phyloP scores from a whole-genome alignment of 2,797 vertebrate genomes.

The Pangasius sanitwongsei region DNA sequence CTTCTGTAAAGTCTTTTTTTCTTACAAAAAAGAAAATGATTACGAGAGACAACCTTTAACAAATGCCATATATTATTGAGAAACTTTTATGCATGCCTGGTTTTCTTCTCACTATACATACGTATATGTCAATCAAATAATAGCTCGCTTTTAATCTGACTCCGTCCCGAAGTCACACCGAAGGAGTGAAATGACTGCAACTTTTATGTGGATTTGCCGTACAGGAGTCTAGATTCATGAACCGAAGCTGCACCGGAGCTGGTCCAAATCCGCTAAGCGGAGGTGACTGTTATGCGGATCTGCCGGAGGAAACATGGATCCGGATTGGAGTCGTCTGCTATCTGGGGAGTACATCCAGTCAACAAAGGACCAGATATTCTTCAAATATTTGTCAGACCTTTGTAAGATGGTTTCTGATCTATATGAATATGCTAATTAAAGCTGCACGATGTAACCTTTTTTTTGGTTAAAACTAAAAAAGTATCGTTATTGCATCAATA shows the following conservation, averaged over 20 bases:
- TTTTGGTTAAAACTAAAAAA: too few species aligned
- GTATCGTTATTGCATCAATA: too few species aligned
- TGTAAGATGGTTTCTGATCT: background rate
- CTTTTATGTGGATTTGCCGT: too few species aligned
- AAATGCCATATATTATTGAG: conserved; percentile 5
- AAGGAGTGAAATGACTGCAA: too few species aligned
- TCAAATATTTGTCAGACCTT: background rate
- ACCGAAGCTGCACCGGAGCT: too few species aligned
- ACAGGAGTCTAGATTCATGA: too few species aligned
- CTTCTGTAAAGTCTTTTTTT: conserved; percentile 34
- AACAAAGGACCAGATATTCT: background rate
- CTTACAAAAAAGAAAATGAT: conserved; percentile 24
- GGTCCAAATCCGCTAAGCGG: too few species aligned
- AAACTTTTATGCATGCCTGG: background rate
- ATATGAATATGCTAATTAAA: background rate
- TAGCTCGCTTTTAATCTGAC: background rate
- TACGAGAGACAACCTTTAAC: conserved; percentile 27
- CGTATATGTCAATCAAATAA: background rate
- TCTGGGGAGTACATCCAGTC: background rate
- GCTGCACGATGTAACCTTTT: background rate
- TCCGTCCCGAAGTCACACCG: too few species aligned
- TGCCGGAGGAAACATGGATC: too few species aligned
- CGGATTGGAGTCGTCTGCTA: too few species aligned
- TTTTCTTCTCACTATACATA: background rate
- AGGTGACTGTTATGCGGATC: too few species aligned